Evolutionary conservation across 2,113 vertebrate genomes (phyloP).

Genomic region (Paracyprichromis sp.): DNA sequence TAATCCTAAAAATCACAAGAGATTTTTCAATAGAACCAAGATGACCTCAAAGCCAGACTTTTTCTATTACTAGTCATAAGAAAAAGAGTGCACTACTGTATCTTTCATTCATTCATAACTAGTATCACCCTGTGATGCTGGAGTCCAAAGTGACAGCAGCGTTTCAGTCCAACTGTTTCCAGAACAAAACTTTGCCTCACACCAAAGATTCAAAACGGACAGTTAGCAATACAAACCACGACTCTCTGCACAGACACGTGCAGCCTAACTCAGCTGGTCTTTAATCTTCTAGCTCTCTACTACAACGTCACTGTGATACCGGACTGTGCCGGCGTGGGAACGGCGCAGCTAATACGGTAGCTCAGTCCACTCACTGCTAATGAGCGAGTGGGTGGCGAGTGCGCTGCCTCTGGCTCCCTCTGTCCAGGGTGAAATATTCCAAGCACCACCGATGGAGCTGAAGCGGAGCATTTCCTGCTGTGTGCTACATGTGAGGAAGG

Average conservation of each 20-base stretch:
- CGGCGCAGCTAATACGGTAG: background rate
- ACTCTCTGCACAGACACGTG: too few relatives aligned
- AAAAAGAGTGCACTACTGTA: background rate
- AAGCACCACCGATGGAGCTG: background rate
- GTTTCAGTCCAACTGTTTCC: background rate
- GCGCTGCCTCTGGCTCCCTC: background rate
- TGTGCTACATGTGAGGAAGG: background rate
- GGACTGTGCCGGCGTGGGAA: background rate
- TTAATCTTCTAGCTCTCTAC: background rate
- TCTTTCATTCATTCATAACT: background rate
- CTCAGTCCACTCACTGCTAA: background rate
- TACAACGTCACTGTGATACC: background rate
- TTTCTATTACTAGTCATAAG: accelerated
- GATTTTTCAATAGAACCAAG: background rate
- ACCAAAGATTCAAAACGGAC: accelerated
- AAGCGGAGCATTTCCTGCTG: background rate
- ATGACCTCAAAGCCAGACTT: background rate
- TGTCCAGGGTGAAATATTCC: background rate
- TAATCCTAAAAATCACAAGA: background rate
- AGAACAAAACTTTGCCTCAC: background rate
- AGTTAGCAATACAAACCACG: accelerated
- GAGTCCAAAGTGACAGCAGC: background rate
- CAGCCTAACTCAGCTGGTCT: background rate
- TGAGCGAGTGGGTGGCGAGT: background rate
- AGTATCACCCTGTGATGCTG: background rate